These are phyloP conservation scores for Margarornis squamiger DNA, from an alignment of 2,797 vertebrate species.

Conservation along the genomic window DNA sequence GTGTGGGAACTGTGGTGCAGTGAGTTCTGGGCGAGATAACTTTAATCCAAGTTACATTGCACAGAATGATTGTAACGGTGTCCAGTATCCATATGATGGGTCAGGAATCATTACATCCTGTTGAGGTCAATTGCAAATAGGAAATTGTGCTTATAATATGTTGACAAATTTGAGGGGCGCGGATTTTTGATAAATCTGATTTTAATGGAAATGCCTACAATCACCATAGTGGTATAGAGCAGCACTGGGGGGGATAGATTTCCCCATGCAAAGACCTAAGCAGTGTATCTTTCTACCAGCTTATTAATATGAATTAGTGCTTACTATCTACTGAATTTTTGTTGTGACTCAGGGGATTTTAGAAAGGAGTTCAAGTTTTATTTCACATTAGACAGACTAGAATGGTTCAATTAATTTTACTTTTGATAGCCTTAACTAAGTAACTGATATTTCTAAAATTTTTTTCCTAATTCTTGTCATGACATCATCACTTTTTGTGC, in stretches of 20 bases:
- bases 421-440: slow-evolving; percentile 75
- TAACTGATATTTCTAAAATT: slow-evolving; percentile 48
- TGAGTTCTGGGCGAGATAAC: not conserved
- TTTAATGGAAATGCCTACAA: not conserved
- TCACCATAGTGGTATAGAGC: not conserved
- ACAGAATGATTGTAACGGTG: not conserved
- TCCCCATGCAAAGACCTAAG: not conserved
- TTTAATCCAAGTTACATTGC: not conserved
- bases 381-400: not conserved
- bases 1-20: not conserved
- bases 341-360: not conserved
- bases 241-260: not conserved
- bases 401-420: not conserved
- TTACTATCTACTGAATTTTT: not conserved
- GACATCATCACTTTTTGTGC: not conserved
- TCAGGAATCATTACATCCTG: not conserved
- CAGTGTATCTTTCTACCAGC: not conserved
- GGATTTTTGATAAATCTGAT: not conserved
- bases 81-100: not conserved
- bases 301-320: not conserved
- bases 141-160: not conserved
- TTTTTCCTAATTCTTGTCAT: not conserved
- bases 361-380: not conserved
- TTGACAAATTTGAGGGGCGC: not conserved
- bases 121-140: not conserved